A percentile compares a stretch with the other conserved stretches of the same genome.
Conservation (phyloP, 30 jellyfish, hydroid and myxozoan species). For the Aurelia aurita complex sp. Pacific region DNA sequence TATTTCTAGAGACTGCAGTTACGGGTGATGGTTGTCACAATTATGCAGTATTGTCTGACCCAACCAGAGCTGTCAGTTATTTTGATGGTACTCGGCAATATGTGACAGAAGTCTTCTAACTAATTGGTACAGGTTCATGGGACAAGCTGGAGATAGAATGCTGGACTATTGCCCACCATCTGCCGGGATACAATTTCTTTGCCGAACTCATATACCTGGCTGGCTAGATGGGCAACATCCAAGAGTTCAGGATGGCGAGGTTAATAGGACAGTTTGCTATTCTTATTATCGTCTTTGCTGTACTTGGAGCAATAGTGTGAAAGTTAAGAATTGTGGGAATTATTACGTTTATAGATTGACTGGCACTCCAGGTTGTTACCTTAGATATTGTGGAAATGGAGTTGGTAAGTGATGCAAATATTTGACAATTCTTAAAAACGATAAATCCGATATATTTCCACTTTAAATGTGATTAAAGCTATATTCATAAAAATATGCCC, state of each 20-base stretch:
- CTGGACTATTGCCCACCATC: background rate
- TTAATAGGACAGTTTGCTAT: conserved; percentile 23
- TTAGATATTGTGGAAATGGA: conserved; percentile 24
- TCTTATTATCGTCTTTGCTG: background rate
- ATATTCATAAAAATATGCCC: too few relatives aligned
- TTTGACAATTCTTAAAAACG: too few relatives aligned
- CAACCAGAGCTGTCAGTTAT: too few relatives aligned
- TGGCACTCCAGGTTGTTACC: background rate
- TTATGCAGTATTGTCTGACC: too few relatives aligned
- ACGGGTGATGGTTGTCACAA: too few relatives aligned
- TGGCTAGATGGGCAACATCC: conserved; percentile 16
- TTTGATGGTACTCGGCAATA: too few relatives aligned
- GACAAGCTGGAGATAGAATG: conserved; percentile 27
- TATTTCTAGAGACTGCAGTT: too few relatives aligned
- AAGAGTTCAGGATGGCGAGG: conserved; percentile 3
- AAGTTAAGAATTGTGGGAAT: conserved; percentile 32
- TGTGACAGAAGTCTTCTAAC: too few relatives aligned
- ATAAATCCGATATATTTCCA: too few relatives aligned
- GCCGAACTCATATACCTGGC: background rate
- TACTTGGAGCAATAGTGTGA: background rate
- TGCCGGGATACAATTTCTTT: background rate
- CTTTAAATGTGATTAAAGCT: too few relatives aligned
- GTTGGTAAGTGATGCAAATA: background rate
- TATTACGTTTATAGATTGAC: conserved; percentile 14
- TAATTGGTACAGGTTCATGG: conserved; percentile 42